Evolutionary conservation across 1,140 invertebrate genomes (phyloP).

Genomic region (Drosophila repleta): DNA sequence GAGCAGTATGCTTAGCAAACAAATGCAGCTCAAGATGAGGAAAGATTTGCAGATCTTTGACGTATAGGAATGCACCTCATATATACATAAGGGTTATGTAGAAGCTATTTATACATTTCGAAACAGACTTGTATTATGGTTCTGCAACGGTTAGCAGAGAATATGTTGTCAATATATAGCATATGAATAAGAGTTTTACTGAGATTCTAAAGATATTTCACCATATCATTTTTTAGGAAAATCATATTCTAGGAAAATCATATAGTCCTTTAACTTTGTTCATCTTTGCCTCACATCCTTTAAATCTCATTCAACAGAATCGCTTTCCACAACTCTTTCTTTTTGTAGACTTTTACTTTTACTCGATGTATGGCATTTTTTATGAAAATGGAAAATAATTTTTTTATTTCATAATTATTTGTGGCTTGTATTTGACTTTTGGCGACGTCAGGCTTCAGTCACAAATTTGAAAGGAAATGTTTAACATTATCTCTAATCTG

Average conservation of each 20-base stretch:
- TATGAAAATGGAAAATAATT: constrained; percentile 25
- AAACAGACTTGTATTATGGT: too few species aligned
- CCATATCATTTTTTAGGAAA: neutral
- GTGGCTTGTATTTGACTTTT: constrained; percentile 6
- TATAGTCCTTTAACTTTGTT: neutral
- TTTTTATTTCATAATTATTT: constrained; percentile 44
- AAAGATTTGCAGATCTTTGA: neutral
- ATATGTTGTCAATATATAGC: too few species aligned
- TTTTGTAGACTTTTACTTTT: constrained; percentile 26
- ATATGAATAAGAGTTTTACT: too few species aligned
- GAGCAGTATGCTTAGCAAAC: neutral
- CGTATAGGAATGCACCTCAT: neutral
- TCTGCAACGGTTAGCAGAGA: too few species aligned
- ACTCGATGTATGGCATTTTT: constrained; percentile 20
- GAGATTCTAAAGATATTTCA: neutral
- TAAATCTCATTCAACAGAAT: neutral
- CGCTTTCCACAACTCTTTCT: constrained; percentile 13
- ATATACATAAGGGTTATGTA: too few species aligned
- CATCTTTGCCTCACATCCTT: neutral
- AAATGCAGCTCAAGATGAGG: neutral
- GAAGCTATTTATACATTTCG: too few species aligned
- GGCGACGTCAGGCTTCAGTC: constrained; percentile 17
- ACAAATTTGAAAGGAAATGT: constrained; percentile 78
- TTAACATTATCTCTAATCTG: constrained; percentile 75
- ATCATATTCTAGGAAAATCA: neutral